Evolutionary conservation across 2,888 invertebrate genomes (phyloP).

Genomic region (Drosophila multiciliata): DNA sequence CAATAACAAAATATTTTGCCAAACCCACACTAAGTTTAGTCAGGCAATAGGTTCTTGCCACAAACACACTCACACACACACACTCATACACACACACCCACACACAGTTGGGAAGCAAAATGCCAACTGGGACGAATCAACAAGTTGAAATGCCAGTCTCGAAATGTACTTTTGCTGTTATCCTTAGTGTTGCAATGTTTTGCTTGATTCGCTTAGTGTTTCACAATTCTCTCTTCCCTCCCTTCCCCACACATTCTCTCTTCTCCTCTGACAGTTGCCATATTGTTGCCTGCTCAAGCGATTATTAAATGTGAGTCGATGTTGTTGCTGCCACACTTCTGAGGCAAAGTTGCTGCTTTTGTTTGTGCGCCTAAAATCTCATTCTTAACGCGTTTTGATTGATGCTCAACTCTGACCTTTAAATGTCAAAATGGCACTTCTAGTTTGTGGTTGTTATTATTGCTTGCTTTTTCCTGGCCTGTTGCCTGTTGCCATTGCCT

Average conservation of each 20-base stretch:
- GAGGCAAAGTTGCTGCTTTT: conserved; percentile 12
- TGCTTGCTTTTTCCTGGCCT: not conserved
- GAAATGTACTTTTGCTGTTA: conserved; percentile 31
- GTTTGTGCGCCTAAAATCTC: conserved; percentile 45
- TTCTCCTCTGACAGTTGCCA: conserved; percentile 2
- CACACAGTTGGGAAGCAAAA: conserved; percentile 18
- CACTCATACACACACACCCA: not conserved
- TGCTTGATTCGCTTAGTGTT: conserved; percentile 19
- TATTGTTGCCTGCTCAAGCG: conserved; percentile 12
- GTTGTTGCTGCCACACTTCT: conserved; percentile 9
- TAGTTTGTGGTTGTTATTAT: conserved; percentile 5
- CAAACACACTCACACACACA: not conserved
- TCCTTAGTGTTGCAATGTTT: conserved; percentile 33
- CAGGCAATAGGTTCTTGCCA: conserved; percentile 3
- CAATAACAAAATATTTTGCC: conserved; percentile 46
- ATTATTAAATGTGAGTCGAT: conserved; percentile 35
- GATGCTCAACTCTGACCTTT: conserved; percentile 75
- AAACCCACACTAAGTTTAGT: conserved; percentile 33
- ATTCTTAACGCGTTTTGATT: conserved; percentile 52
- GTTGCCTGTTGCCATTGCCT: conserved; percentile 29
- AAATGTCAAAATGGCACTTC: conserved; percentile 61
- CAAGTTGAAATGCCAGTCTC: conserved; percentile 52
- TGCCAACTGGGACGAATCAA: conserved; percentile 50
- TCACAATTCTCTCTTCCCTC: not conserved
- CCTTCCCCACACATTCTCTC: not conserved